Evolutionary conservation across 2,888 invertebrate species (phyloP).

Genomic region (Laspeyria flexula): DNA sequence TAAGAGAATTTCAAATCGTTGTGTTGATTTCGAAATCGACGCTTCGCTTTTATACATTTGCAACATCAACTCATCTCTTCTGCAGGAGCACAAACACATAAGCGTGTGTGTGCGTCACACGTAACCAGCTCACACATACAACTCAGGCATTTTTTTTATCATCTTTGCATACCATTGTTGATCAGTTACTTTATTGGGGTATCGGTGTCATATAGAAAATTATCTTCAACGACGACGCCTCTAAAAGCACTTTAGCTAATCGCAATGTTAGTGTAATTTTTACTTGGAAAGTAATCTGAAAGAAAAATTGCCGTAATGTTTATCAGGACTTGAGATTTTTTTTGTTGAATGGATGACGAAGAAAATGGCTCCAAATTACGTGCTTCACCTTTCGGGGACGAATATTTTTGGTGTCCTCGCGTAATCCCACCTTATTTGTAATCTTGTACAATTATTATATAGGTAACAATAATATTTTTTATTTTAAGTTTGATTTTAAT

Average conservation of each 20-base stretch:
- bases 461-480: slow-evolving; percentile 46
- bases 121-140: slow-evolving; percentile 50
- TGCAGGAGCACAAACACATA: slow-evolving; percentile 60
- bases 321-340: slow-evolving; percentile 23
- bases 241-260: slow-evolving; percentile 53
- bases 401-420: slow-evolving; percentile 40
- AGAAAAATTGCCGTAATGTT: slow-evolving; percentile 33
- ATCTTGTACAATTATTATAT: slow-evolving; percentile 44
- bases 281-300: slow-evolving; percentile 43
- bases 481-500: slow-evolving; percentile 34
- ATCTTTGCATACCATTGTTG: slow-evolving; percentile 70
- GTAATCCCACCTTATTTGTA: slow-evolving; percentile 51
- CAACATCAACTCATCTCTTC: slow-evolving; percentile 79
- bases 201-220: slow-evolving; percentile 68
- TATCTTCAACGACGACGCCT: slow-evolving; percentile 46
- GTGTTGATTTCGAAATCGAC: slow-evolving; percentile 84
- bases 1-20: slow-evolving; percentile 81
- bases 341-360: slow-evolving; percentile 22
- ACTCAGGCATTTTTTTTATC: slow-evolving; percentile 69
- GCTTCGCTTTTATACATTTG: slow-evolving; percentile 83
- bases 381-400: slow-evolving; percentile 52
- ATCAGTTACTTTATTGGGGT: slow-evolving; percentile 70
- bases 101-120: slow-evolving; percentile 55
- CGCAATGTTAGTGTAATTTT: slow-evolving; percentile 44
- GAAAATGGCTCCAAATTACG: slow-evolving; percentile 41